Evolutionary conservation across 2,888 invertebrate species (phyloP).

Genomic region (Calameuta pallipes): DNA sequence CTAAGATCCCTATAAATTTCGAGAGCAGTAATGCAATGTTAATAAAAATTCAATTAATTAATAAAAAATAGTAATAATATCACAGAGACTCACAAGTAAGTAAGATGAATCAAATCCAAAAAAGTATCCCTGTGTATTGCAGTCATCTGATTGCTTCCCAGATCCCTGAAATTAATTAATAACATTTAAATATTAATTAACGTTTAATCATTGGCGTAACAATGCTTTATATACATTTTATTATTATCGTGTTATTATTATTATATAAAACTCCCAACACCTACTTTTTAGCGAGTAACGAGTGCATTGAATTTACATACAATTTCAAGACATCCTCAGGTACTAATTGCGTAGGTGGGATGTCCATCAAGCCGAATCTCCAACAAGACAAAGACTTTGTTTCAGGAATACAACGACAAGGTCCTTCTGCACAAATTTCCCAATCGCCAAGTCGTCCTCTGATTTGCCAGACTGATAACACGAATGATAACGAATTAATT

Average conservation of each 20-base stretch:
- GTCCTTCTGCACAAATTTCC: constrained; percentile 72
- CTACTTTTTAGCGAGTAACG: too few species aligned
- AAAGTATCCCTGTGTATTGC: constrained; percentile 79
- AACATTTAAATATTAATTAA: neutral
- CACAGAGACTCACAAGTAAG: constrained; percentile 64
- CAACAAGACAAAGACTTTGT: constrained; percentile 77
- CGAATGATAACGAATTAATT: neutral
- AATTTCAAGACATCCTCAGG: constrained; percentile 75
- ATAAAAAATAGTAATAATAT: neutral
- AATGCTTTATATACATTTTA: too few species aligned
- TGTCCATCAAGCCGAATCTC: constrained; percentile 72
- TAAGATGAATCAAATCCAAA: constrained; percentile 73
- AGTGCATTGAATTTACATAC: constrained; percentile 64
- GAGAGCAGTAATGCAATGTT: neutral
- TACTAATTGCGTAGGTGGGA: constrained; percentile 73
- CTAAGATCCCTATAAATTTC: constrained; percentile 53
- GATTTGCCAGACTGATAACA: constrained; percentile 74
- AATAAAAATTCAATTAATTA: neutral
- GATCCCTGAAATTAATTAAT: constrained; percentile 71
- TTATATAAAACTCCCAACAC: too few species aligned
- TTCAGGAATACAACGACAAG: constrained; percentile 75
- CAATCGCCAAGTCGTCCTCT: constrained; percentile 71
- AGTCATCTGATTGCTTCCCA: constrained; percentile 77
- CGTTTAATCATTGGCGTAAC: too few species aligned
- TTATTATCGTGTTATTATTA: too few species aligned